Evolutionary conservation across 2,888 invertebrate genomes (phyloP).

Genomic region (Agonum fuliginosum): DNA sequence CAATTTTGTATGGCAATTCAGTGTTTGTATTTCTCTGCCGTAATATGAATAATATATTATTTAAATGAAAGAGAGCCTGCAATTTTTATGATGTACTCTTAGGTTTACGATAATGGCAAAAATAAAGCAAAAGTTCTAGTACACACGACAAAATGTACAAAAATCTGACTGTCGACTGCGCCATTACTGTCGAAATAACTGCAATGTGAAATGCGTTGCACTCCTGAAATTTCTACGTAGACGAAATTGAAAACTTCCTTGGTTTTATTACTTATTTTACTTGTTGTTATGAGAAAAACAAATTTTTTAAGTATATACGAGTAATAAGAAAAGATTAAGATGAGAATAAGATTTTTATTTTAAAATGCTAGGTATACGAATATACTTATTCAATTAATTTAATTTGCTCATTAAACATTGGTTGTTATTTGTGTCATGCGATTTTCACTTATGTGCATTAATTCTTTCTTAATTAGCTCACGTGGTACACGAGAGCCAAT

Average conservation of each 20-base stretch:
- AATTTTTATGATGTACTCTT: neutral
- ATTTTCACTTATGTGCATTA: no score
- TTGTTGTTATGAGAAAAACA: neutral
- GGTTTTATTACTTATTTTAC: neutral
- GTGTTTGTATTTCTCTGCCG: no score
- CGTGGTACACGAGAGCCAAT: no score
- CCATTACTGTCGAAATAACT: neutral
- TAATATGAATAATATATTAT: neutral
- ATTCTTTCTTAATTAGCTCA: no score
- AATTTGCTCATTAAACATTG: no score
- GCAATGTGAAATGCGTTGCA: neutral
- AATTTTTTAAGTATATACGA: no score
- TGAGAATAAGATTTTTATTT: no score
- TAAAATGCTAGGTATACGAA: no score
- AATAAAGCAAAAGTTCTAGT: neutral
- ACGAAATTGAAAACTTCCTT: neutral
- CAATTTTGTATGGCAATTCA: no score
- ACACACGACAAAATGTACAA: slow-evolving; percentile 2
- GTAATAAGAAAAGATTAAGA: no score
- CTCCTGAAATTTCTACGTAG: neutral
- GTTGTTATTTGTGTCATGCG: no score
- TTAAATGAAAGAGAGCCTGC: neutral
- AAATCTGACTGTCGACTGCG: neutral
- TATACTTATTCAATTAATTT: no score
- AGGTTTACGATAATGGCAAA: neutral